Base-by-base conservation (phyloP, 2,113 vertebrate species). In the Hyaena hyaena region DNA sequence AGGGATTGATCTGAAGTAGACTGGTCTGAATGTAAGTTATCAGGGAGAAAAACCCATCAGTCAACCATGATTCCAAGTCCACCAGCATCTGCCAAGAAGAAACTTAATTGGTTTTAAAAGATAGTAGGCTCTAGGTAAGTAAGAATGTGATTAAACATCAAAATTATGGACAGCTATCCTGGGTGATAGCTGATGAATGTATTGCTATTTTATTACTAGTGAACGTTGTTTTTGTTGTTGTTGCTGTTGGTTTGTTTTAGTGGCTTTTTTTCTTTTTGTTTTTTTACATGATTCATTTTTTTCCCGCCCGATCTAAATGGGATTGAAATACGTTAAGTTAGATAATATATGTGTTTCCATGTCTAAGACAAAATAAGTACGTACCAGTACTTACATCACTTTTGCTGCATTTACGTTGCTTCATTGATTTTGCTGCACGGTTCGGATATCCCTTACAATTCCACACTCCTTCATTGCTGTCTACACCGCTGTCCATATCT, bases 31-130 rank as follows among this genome's bases (percentile, higher is more conserved):
- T 71, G 69, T 26, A 95, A 71, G 93, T 79, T 61, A 84, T 81
- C 65, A 88, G 77, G 91, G 48, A 93, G 96, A 90, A 93, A 68
- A 93, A 58, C 53, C 81, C 77, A 35, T 86, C 93, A 95, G 48
- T 94, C 66, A 91, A 23, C 61, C 66, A 83, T 28, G 69, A 24
- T 43, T 28, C 50, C 43, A 81, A 85, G 73, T 85, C 83, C 66
- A 61, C 31, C 8, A 69, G 35, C 48, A 71, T 93, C 83, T 86
- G 71, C 66, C 35, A 80, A 68, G 88, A 94, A 88, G 93, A 83
- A 80, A 69, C 63, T 65, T 92, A 55, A 79, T 76, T 88, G 43
- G n/a, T 90, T 96, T 94, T 68, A 93, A 86, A 79, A 85, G 61
- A 24, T 86, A 90, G n/a, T 92, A 83, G 84, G 43, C 19, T 76